Evolutionary conservation across 2,888 invertebrate genomes (phyloP).

Genomic region (Tetanocera ferruginea): DNA sequence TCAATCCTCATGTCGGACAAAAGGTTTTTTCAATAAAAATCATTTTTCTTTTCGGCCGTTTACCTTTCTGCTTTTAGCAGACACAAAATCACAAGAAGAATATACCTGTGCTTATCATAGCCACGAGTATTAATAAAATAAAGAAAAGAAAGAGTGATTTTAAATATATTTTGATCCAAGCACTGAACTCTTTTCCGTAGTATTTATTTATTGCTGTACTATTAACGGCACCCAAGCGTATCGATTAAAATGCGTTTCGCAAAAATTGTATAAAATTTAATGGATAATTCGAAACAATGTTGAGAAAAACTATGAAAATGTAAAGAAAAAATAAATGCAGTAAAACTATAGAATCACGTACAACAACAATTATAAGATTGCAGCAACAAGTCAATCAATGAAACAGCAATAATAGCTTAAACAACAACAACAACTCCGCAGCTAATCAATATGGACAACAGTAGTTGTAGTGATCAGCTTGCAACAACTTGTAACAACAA

Average conservation of each 20-base stretch:
- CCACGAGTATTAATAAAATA: too few species aligned
- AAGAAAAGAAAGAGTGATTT: too few species aligned
- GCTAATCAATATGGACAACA: not conserved
- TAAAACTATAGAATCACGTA: not conserved
- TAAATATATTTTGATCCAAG: not conserved
- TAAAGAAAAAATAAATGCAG: too few species aligned
- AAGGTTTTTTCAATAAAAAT: too few species aligned
- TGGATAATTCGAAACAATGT: not conserved
- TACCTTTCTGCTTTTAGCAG: too few species aligned
- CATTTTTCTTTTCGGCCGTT: too few species aligned
- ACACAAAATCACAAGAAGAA: too few species aligned
- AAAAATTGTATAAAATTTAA: not conserved
- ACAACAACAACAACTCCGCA: not conserved
- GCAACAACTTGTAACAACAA: not conserved
- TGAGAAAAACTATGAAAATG: not conserved
- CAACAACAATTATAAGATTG: constrained; percentile 2
- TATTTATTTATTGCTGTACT: too few species aligned
- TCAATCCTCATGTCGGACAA: too few species aligned
- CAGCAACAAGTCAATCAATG: constrained; percentile 26
- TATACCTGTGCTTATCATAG: too few species aligned
- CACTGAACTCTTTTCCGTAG: not conserved
- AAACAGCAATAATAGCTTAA: not conserved
- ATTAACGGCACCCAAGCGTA: too few species aligned
- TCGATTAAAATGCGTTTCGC: not conserved
- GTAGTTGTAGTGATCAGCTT: not conserved